Evolutionary conservation across 2,888 invertebrate genomes (phyloP), one percentile per base, ranked within the genome.

Genomic region (Ectropis crepuscularia): DNA sequence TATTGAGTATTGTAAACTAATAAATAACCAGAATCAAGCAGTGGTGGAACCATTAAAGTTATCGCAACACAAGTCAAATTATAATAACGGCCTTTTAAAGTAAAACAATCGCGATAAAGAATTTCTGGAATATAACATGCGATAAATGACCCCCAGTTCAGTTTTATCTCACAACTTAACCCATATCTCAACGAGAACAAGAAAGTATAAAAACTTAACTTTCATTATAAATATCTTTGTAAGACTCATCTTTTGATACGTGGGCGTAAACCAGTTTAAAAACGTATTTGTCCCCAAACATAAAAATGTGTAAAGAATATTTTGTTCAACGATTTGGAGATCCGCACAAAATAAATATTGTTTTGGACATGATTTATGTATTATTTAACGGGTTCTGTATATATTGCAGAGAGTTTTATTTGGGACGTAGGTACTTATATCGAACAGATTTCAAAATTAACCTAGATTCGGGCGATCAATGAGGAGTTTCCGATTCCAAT

Each of bases 281-380:
- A 61, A 70, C n/a, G 16, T 28, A 28, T 28, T 2, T 69, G 73
- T 73, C 69, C 75, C 74, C 71, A 67, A 74, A 78, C 78, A 72
- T 71, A 74, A 74, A 74, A 74, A 67, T 71, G 57, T 61, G 5
- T n/a, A 74, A 70, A 73, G 69, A 67, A 69, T 69, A 66, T 71
- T 72, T 74, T 67, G 78, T 82, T 79, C 67, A 79, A 78, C 85
- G 84, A 85, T 87, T 86, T 83, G 70, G 81, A 75, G 75, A 80
- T 83, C 75, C 69, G 69, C 74, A 68, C 82, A 84, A 80, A 68
- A 81, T 83, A 87, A 88, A 89, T 87, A 86, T 88, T 86, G 78
- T 77, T 82, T 72, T 77, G 80, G 78, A 76, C 77, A 74, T 85
- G 86, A 86, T 89, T 88, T 85, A 88, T 87, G 80, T 76, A 81